These are phyloP conservation scores for Natrix natrix DNA, from an alignment of 2,797 vertebrate species.

Conservation along the genomic window DNA sequence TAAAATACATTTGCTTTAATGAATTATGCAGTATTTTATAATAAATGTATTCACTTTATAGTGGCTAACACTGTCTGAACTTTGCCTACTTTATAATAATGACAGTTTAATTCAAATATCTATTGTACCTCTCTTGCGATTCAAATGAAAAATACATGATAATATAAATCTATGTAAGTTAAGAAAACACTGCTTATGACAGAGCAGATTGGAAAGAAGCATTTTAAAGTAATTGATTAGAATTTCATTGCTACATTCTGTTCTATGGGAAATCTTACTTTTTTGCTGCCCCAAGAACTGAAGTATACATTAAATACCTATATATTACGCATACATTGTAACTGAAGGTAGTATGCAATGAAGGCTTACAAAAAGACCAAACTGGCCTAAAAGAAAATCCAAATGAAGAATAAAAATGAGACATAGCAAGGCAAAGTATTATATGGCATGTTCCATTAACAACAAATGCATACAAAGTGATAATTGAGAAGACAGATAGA, in stretches of 20 bases:
- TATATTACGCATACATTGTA: neutral
- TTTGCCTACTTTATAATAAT: slow-evolving; percentile 46
- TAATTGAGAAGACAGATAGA: neutral
- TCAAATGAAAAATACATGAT: slow-evolving; percentile 27
- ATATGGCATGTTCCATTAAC: neutral
- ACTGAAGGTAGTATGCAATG: neutral
- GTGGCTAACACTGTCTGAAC: slow-evolving; percentile 55
- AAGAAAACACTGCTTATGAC: slow-evolving; percentile 26
- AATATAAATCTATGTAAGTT: slow-evolving; percentile 31
- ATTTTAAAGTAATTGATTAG: neutral
- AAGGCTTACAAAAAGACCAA: neutral
- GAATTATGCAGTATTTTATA: slow-evolving; percentile 50
- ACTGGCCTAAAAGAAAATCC: neutral
- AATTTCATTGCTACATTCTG: slow-evolving; percentile 5
- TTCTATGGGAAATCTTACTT: neutral
- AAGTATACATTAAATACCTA: neutral
- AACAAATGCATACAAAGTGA: neutral
- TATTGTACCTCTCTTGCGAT: slow-evolving; percentile 32
- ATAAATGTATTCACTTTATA: slow-evolving; percentile 55
- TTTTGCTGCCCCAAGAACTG: neutral
- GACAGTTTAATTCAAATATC: slow-evolving; percentile 56
- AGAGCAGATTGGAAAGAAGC: slow-evolving; percentile 13
- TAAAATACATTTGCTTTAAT: slow-evolving; percentile 61
- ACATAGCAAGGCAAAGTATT: neutral
- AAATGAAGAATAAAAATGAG: neutral